A percentile compares a stretch with the other conserved stretches of the same genome.
phyloP scores from a whole-genome alignment of 2,888 invertebrate genomes.

The Nasonovia ribisnigri region DNA sequence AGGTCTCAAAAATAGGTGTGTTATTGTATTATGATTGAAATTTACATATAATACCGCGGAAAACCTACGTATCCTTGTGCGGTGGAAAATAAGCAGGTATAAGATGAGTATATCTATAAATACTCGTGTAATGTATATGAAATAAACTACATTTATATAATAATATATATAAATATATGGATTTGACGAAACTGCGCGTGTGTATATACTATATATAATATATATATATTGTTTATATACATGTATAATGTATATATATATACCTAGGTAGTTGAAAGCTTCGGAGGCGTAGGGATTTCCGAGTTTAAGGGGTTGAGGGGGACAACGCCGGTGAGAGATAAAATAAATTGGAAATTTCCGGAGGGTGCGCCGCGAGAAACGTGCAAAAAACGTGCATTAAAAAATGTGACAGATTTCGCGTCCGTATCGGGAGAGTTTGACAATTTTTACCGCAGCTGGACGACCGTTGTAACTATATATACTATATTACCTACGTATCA shows the following conservation, averaged over 20 bases:
- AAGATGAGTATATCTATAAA: not conserved
- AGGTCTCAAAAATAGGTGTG: not conserved
- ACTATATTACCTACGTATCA: not conserved
- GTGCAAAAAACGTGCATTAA: conserved; percentile 7
- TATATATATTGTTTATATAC: not conserved
- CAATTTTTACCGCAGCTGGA: conserved; percentile 15
- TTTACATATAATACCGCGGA: not conserved
- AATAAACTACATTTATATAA: not conserved
- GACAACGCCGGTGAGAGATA: not conserved
- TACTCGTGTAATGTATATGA: not conserved
- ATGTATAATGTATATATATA: not conserved
- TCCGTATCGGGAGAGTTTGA: not conserved
- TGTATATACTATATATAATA: not conserved
- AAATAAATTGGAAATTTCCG: conserved; percentile 45
- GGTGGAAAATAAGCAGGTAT: not conserved
- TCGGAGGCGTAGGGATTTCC: not conserved
- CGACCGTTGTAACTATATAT: not conserved
- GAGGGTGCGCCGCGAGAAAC: conserved; percentile 7
- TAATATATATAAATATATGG: not conserved
- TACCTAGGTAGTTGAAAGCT: not conserved
- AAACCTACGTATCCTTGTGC: not conserved
- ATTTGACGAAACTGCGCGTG: not conserved
- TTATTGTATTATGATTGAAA: not conserved
- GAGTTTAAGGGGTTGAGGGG: not conserved
- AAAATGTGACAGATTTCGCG: conserved; percentile 31